Percentiles rank a stretch among this genome's conserved stretches.
phyloP scores from a whole-genome alignment of 2,797 vertebrate species.

The Semaprochilodus insignis region DNA sequence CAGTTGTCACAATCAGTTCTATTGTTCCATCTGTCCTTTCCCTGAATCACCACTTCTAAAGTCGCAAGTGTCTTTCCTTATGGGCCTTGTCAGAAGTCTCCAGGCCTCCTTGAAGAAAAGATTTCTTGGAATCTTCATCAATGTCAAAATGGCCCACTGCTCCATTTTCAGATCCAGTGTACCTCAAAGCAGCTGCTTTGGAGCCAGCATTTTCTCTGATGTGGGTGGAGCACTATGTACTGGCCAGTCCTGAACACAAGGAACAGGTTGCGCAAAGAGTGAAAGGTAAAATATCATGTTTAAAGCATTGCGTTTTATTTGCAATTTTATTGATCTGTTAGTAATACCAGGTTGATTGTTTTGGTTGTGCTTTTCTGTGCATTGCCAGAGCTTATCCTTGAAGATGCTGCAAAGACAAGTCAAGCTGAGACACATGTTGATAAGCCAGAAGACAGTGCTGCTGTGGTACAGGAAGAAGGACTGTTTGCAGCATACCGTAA shows the following conservation, averaged over 20 bases:
- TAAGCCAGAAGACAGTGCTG: no score
- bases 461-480: no score
- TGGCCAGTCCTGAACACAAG: conserved; percentile 35
- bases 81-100: conserved; percentile 53
- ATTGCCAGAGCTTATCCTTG: no score
- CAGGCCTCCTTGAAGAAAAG: conserved; percentile 51
- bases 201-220: conserved; percentile 56
- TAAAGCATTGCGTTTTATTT: no score
- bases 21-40: conserved; percentile 53
- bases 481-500: no score
- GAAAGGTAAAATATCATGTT: conserved; percentile 30
- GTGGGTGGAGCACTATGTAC: conserved; percentile 40
- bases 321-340: no score
- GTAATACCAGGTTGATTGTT: no score
- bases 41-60: conserved; percentile 57
- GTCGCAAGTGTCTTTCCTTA: conserved; percentile 50
- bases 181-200: conserved; percentile 61
- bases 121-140: conserved; percentile 63
- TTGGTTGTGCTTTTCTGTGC: no score
- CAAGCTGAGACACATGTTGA: no score
- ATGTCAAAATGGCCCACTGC: conserved; percentile 49
- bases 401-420: no score
- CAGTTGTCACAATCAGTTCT: conserved; percentile 46
- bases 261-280: conserved; percentile 27
- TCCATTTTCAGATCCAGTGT: conserved; percentile 57